These are phyloP conservation scores for Cosmia pyralina DNA, from an alignment of 2,888 invertebrate species.

Conservation along the genomic window DNA sequence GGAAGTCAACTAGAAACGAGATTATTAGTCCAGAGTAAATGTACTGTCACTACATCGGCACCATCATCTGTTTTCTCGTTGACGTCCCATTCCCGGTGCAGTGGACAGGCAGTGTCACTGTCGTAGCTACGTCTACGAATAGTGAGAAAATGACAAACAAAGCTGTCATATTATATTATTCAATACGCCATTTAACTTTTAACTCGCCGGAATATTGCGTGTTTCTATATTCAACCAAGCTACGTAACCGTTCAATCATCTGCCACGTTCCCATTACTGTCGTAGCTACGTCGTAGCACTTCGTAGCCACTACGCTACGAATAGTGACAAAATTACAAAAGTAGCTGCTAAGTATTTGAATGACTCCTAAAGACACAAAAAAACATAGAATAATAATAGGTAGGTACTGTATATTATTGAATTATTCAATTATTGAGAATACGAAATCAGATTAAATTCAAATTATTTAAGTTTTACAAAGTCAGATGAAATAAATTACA, in stretches of 20 bases:
- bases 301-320: background rate
- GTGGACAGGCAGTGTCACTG: too few relatives aligned
- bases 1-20: too few relatives aligned
- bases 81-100: too few relatives aligned
- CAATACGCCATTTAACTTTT: conserved; percentile 1
- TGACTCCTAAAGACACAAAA: background rate
- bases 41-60: too few relatives aligned
- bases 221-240: conserved; percentile 1
- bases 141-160: too few relatives aligned
- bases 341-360: background rate
- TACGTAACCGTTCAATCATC: conserved; percentile 15
- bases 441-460: background rate
- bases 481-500: background rate
- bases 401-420: background rate
- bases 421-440: background rate
- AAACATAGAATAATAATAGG: background rate
- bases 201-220: conserved; percentile 11
- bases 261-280: conserved; percentile 14
- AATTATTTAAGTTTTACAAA: background rate
- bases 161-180: conserved; percentile 5
- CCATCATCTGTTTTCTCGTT: too few relatives aligned
- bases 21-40: too few relatives aligned
- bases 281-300: conserved; percentile 7
- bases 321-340: background rate
- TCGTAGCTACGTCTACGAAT: too few relatives aligned